phyloP scores from a whole-genome alignment of 2,113 vertebrate genomes.

The Rana temporaria region DNA sequence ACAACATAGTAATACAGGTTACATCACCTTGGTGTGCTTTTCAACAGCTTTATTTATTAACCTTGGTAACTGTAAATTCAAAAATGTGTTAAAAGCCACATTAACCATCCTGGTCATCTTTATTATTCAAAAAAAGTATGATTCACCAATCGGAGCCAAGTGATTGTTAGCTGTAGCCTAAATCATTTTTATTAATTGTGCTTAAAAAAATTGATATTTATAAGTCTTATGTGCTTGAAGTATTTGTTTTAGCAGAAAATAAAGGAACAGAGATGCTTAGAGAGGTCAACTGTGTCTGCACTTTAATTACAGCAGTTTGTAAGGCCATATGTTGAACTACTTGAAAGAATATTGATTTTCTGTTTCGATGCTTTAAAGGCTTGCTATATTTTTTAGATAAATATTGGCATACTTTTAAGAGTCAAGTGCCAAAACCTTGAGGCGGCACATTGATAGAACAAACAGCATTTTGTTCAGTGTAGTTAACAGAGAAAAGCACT shows the following conservation, averaged over 20 bases:
- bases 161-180: background rate
- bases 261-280: background rate
- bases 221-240: conserved; percentile 29
- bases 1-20: too few species aligned
- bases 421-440: conserved; percentile 47
- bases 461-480: conserved; percentile 40
- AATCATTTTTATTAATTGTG: background rate
- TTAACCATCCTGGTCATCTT: too few species aligned
- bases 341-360: conserved; percentile 67
- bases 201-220: conserved; percentile 3
- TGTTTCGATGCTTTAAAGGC: conserved; percentile 71
- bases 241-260: conserved; percentile 26
- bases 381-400: conserved; percentile 42
- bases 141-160: background rate
- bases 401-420: conserved; percentile 47
- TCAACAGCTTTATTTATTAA: too few species aligned
- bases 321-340: background rate
- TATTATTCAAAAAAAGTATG: too few species aligned
- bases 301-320: conserved; percentile 36
- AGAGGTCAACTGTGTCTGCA: conserved; percentile 35
- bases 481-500: conserved; percentile 64
- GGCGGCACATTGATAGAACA: conserved; percentile 46
- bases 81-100: too few species aligned
- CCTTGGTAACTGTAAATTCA: too few species aligned
- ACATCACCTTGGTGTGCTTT: too few species aligned